phyloP scores from a whole-genome alignment of 2,797 vertebrate genomes.

The Platalea minor region DNA sequence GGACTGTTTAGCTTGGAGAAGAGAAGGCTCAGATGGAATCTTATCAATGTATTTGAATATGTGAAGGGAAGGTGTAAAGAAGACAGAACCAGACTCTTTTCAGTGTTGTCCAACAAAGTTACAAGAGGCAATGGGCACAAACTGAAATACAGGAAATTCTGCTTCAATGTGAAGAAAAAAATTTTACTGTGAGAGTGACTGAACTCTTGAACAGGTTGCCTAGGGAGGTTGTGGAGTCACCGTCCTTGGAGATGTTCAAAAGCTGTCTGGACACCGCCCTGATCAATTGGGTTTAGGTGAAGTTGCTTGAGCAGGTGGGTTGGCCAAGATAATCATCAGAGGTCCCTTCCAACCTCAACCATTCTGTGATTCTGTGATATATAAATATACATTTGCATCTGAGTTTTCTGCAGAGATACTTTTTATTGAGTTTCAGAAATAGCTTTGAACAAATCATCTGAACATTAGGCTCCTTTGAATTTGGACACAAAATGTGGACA shows the following conservation, averaged over 20 bases:
- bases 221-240: background rate
- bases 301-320: background rate
- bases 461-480: background rate
- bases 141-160: background rate
- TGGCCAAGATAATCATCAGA: background rate
- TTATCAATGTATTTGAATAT: background rate
- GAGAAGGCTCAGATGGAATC: background rate
- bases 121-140: background rate
- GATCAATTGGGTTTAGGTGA: background rate
- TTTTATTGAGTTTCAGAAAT: background rate
- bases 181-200: background rate
- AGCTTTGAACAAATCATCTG: background rate
- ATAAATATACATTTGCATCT: background rate
- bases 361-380: background rate
- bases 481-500: background rate
- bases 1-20: background rate
- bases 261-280: background rate
- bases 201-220: background rate
- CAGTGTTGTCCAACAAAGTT: background rate
- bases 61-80: background rate
- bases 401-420: background rate
- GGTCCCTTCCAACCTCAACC: background rate
- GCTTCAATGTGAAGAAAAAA: background rate
- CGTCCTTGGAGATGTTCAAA: background rate
- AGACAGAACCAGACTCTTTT: background rate